A percentile compares a stretch with the other conserved stretches of the same genome.
Conservation (phyloP, 1,140 invertebrate species). For the Dendroctonus valens region DNA sequence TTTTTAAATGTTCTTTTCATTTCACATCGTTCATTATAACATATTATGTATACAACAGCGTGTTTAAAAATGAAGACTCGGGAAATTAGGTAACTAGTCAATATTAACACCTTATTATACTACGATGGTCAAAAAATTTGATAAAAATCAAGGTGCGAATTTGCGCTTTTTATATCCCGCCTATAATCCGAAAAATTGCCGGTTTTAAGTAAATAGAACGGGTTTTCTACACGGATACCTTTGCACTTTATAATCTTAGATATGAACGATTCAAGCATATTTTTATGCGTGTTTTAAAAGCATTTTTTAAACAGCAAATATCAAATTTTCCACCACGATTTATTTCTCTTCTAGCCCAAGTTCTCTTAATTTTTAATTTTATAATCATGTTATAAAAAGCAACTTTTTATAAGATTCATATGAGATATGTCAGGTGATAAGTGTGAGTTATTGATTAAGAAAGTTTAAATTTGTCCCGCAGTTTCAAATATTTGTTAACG, state of each 20-base stretch:
- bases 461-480: not conserved
- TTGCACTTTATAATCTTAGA: no score
- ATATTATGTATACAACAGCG: no score
- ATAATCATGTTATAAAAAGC: constrained; percentile 15
- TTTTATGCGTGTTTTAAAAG: not conserved
- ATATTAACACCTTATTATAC: constrained; percentile 3
- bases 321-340: not conserved
- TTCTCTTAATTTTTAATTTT: not conserved
- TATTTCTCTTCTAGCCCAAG: not conserved
- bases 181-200: no score
- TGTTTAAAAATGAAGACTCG: no score
- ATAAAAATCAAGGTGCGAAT: not conserved
- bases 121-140: constrained; percentile 8
- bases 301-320: not conserved
- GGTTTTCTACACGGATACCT: no score
- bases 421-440: constrained; percentile 14
- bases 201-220: no score
- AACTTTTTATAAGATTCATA: constrained; percentile 2
- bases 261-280: no score
- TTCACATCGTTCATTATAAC: no score
- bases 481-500: not conserved
- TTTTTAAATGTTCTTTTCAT: no score
- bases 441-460: not conserved
- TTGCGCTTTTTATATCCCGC: not conserved
- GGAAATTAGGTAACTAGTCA: not conserved